phyloP scores from a whole-genome alignment of 2,113 vertebrate genomes.

The Etheostoma cragini region DNA sequence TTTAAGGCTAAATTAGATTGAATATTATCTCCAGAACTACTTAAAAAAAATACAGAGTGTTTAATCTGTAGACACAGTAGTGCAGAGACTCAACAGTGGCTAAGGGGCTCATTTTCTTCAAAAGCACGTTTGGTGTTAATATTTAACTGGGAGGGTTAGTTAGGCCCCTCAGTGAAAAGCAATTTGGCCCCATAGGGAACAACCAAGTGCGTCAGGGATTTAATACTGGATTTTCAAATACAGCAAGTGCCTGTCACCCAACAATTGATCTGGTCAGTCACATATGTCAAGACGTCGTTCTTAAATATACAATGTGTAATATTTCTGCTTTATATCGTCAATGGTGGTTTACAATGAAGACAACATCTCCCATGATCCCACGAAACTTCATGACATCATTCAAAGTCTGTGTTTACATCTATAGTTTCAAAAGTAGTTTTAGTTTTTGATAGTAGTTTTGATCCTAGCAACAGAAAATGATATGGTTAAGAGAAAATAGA shows the following conservation, averaged over 20 bases:
- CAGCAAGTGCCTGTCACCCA: slow-evolving; percentile 2
- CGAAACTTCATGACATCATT: too few relatives aligned
- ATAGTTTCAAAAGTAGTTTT: too few relatives aligned
- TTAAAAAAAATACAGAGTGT: neutral
- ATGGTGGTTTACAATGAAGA: too few relatives aligned
- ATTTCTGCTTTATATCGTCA: too few relatives aligned
- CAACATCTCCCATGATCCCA: too few relatives aligned
- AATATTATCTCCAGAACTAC: neutral
- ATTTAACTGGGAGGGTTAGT: slow-evolving; percentile 14
- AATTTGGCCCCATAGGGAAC: slow-evolving; percentile 11
- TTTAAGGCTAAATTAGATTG: slow-evolving; percentile 27
- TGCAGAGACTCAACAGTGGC: slow-evolving; percentile 9
- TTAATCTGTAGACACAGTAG: neutral
- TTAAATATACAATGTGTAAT: too few relatives aligned
- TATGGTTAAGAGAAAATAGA: too few relatives aligned
- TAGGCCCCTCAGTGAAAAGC: neutral
- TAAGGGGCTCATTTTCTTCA: slow-evolving; percentile 28
- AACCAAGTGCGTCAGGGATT: slow-evolving; percentile 25
- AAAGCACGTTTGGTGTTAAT: slow-evolving; percentile 34
- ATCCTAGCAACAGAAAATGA: too few relatives aligned
- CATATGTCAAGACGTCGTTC: neutral
- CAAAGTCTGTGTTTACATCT: too few relatives aligned
- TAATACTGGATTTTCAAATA: slow-evolving; percentile 18
- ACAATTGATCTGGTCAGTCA: neutral
- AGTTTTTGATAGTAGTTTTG: too few relatives aligned